Evolutionary conservation across 53 echinoderm and acorn worm species (phyloP), one percentile per base, ranked within the genome.

Genomic region (Arbacia lixula): DNA sequence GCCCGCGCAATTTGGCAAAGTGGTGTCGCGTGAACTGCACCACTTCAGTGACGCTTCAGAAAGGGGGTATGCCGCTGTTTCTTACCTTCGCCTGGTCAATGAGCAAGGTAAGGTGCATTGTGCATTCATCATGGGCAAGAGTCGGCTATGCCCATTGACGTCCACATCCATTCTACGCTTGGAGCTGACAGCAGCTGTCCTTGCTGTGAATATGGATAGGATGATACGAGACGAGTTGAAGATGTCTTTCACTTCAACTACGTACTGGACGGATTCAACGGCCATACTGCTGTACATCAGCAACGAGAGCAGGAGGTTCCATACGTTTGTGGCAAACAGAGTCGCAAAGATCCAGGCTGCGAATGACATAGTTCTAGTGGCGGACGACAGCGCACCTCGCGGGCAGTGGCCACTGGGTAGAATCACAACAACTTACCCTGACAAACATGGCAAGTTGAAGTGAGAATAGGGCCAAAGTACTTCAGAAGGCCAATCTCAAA

Each of bases 21-120:
- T 39, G 26, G 86, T 36, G 30, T 36, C 66, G 28, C 21, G 22
- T n/a, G 81, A 91, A 53, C 46, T 91, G 8, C 91, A 91, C 42
- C 91, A 91, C 66, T 91, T 91, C 76, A 55, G 83, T 39, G 91
- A 91, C 63, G 91, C 91, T 3, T 86, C 86, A 36, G 85, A 90
- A 58, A 71, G 35, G 4, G 87, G 86, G 11, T 86, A 90, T 81
- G 80, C 85, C 0, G 71, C 85, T 14, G 81, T 90, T 11, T 66
- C 78, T 0, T 40, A 68, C 25, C 76, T 91, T 4, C 37, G 80
- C 2, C 32, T 68, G 19, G 40, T 42, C 29, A 66, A 85, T 29
- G 52, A 10, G 22, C 35, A 20, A 4, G 72, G 85, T 34, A 71
- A 40, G 36, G 76, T 85, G 6, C 75, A 56, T 52, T 77, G 66